A percentile compares a stretch with the other conserved stretches of the same genome.
phyloP scores from a whole-genome alignment of 2,888 invertebrate genomes.

The Psylliodes chrysocephalus region DNA sequence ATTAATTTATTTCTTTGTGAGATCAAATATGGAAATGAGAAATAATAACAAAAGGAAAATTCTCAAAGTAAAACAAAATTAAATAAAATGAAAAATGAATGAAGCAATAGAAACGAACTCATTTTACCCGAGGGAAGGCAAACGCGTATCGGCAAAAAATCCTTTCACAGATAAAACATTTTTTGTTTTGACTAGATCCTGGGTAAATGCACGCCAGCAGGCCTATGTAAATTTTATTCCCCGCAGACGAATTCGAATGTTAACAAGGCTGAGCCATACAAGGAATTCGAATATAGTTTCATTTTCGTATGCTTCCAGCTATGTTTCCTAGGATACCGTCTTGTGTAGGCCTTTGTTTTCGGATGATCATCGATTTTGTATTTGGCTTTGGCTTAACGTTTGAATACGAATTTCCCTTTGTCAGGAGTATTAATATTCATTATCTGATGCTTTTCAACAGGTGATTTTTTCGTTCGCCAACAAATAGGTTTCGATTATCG shows the following conservation, averaged over 20 bases:
- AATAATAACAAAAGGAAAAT: not conserved
- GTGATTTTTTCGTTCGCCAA: constrained; percentile 1
- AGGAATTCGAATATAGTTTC: constrained; percentile 22
- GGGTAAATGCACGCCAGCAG: constrained; percentile 10
- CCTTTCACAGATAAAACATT: constrained; percentile 6
- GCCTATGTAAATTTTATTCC: constrained; percentile 31
- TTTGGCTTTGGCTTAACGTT: constrained; percentile 13
- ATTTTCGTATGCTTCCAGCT: constrained; percentile 28
- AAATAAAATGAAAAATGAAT: not conserved
- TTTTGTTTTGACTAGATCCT: constrained; percentile 15
- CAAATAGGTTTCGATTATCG: not conserved
- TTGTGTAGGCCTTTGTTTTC: constrained; percentile 28
- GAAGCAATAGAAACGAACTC: not conserved
- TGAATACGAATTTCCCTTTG: constrained; percentile 14
- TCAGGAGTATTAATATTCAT: constrained; percentile 13
- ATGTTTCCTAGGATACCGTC: constrained; percentile 26
- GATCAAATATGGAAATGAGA: too few relatives aligned
- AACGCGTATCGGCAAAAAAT: constrained; percentile 3
- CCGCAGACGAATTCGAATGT: constrained; percentile 27
- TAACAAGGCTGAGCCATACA: constrained; percentile 27
- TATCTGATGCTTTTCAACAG: constrained; percentile 22
- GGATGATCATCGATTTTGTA: constrained; percentile 28
- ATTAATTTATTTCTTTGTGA: too few relatives aligned
- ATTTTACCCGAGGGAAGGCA: not conserved
- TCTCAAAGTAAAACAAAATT: not conserved